These are phyloP conservation scores for Dendroctonus ponderosae DNA, from an alignment of 1,140 invertebrate genomes.

Conservation along the genomic window DNA sequence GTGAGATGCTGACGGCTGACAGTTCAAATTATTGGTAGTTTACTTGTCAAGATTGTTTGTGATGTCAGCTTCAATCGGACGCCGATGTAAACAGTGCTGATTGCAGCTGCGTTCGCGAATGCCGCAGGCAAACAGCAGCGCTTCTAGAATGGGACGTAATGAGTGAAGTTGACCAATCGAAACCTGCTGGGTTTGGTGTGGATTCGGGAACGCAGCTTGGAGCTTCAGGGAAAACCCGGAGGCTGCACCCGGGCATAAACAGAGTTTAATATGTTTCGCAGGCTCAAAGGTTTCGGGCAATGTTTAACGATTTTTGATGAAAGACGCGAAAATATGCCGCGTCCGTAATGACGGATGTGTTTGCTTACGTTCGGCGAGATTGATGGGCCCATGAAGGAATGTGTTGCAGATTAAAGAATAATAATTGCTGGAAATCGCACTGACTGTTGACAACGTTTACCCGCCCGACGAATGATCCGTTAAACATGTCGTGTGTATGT, in stretches of 20 bases:
- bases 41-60: constrained; percentile 19
- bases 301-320: constrained; percentile 25
- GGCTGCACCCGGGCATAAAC: constrained; percentile 5
- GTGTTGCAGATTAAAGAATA: constrained; percentile 26
- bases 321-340: constrained; percentile 25
- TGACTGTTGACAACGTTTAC: constrained; percentile 3
- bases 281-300: constrained; percentile 3
- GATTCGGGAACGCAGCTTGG: not conserved
- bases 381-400: constrained; percentile 17
- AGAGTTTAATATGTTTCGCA: constrained; percentile 10
- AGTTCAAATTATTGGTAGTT: constrained; percentile 25
- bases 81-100: constrained; percentile 12
- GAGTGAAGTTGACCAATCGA: too few species aligned
- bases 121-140: not conserved
- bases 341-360: constrained; percentile 22
- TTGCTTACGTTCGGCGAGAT: constrained; percentile 20
- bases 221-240: not conserved
- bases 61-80: constrained; percentile 14
- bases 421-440: constrained; percentile 6
- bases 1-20: constrained; percentile 23
- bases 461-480: not conserved
- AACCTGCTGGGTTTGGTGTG: constrained; percentile 1
- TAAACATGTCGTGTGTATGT: too few species aligned
- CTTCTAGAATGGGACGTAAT: not conserved
- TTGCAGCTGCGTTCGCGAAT: constrained; percentile 4